These are phyloP conservation scores for Coleophora deauratella DNA, from an alignment of 2,888 invertebrate genomes.

Conservation along the genomic window DNA sequence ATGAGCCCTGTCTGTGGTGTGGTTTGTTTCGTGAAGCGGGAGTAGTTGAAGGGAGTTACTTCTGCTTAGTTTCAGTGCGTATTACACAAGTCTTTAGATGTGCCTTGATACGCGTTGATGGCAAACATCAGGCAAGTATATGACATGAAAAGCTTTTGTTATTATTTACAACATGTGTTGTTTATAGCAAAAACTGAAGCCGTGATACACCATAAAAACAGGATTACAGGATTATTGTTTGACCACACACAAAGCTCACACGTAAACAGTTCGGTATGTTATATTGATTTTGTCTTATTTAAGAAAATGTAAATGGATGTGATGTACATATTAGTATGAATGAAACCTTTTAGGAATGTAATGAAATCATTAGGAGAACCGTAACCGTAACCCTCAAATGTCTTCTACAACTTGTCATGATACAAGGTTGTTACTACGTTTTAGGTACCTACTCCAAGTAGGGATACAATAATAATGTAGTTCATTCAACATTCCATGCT, in stretches of 20 bases:
- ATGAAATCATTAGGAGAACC: too few species aligned
- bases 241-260: slow-evolving; percentile 59
- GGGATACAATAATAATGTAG: slow-evolving; percentile 8
- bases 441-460: too few species aligned
- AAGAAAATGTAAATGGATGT: too few species aligned
- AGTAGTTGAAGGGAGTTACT: not conserved
- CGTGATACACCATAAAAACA: too few species aligned
- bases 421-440: too few species aligned
- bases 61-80: not conserved
- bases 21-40: slow-evolving; percentile 11
- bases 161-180: too few species aligned
- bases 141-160: not conserved
- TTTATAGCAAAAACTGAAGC: too few species aligned
- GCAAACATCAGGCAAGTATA: too few species aligned
- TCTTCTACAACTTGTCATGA: too few species aligned
- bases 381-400: too few species aligned
- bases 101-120: too few species aligned
- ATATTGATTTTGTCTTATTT: not conserved
- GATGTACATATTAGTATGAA: too few species aligned
- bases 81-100: not conserved
- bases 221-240: slow-evolving; percentile 16
- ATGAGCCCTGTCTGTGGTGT: slow-evolving; percentile 50
- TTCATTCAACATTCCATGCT: slow-evolving; percentile 64
- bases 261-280: not conserved
- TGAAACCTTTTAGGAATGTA: not conserved